Conservation (phyloP, 1,140 invertebrate genomes). For the Papilio xuthus region DNA sequence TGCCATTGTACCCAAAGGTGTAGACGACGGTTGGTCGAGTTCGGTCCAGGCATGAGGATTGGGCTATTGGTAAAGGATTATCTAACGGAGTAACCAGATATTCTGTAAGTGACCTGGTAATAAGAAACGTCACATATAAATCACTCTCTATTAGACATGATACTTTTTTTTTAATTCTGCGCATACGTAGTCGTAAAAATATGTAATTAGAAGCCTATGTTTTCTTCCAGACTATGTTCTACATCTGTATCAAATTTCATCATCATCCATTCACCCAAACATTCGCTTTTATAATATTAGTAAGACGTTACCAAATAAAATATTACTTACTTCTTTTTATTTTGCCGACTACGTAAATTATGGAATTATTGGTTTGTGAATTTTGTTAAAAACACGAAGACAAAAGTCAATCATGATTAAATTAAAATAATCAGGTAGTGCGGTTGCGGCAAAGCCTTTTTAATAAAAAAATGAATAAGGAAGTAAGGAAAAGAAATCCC, state of each 20-base stretch:
- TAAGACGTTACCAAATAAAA: too few relatives aligned
- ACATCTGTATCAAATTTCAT: too few relatives aligned
- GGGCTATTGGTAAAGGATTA: constrained; percentile 48
- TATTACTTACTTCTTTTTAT: too few relatives aligned
- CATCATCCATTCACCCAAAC: too few relatives aligned
- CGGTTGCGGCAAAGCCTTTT: neutral
- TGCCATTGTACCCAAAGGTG: constrained; percentile 70
- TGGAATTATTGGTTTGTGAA: neutral
- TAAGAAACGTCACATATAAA: neutral
- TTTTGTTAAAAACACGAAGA: neutral
- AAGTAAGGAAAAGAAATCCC: neutral
- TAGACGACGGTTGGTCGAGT: constrained; percentile 61
- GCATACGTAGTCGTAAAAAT: too few relatives aligned
- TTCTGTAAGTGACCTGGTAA: constrained; percentile 62
- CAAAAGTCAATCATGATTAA: neutral
- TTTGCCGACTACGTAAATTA: too few relatives aligned
- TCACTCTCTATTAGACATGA: neutral
- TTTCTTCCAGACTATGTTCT: too few relatives aligned
- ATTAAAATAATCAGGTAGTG: constrained; percentile 1
- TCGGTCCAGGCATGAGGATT: constrained; percentile 56
- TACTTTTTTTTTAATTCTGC: too few relatives aligned
- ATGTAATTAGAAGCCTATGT: too few relatives aligned
- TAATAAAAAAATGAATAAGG: too few relatives aligned
- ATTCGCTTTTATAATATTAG: too few relatives aligned
- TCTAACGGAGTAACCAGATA: constrained; percentile 52